Conservation (phyloP, 2,888 invertebrate species). For the Leptopilina syphax region DNA sequence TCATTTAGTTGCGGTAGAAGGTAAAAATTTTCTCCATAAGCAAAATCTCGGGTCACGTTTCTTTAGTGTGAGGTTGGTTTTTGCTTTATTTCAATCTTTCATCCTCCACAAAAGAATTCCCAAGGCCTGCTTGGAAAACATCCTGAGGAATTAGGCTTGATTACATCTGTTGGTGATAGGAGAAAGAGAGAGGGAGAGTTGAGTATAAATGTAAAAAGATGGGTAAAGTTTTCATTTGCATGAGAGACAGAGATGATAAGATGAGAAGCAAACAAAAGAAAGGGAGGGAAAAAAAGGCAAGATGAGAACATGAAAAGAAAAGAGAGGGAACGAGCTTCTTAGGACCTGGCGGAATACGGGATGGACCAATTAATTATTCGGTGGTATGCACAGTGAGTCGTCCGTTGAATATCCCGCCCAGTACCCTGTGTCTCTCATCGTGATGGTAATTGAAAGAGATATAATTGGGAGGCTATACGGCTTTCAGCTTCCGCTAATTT, state of each 20-base stretch:
- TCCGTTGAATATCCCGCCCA: conserved; percentile 22
- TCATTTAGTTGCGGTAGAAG: background rate
- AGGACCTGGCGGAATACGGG: conserved; percentile 50
- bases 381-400: background rate
- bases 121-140: background rate
- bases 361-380: conserved; percentile 65
- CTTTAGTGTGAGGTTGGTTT: background rate
- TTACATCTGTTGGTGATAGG: conserved; percentile 25
- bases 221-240: conserved; percentile 14
- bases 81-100: background rate
- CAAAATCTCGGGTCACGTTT: background rate
- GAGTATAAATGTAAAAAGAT: conserved; percentile 23
- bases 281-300: conserved; percentile 27
- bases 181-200: background rate
- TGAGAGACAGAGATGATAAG: conserved; percentile 22
- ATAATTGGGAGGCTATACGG: conserved; percentile 38
- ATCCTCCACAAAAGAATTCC: background rate
- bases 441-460: conserved; percentile 37
- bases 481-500: conserved; percentile 37
- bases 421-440: conserved; percentile 29
- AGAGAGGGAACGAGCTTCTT: conserved; percentile 46
- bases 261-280: conserved; percentile 13
- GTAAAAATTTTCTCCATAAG: background rate
- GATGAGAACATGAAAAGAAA: background rate
- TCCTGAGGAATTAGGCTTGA: conserved; percentile 21